Conservation (phyloP, 2,888 invertebrate genomes). For the Rhagonycha lutea region DNA sequence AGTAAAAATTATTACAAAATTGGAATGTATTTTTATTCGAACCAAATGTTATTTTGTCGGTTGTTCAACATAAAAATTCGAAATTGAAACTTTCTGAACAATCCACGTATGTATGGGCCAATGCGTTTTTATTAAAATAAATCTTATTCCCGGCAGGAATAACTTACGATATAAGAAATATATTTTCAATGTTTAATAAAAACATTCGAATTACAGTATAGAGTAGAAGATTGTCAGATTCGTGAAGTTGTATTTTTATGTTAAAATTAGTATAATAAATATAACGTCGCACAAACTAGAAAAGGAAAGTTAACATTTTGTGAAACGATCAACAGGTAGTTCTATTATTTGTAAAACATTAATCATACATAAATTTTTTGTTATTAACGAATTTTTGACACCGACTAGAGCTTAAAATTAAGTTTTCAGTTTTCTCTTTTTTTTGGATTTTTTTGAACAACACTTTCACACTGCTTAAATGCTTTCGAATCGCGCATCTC, state of each 20-base stretch:
- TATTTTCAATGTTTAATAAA: background rate
- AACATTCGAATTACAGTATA: background rate
- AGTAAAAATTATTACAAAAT: background rate
- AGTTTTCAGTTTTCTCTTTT: background rate
- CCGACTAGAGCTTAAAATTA: slow-evolving; percentile 11
- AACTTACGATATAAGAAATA: background rate
- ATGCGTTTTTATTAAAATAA: background rate
- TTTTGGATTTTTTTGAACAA: background rate
- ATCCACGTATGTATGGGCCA: background rate
- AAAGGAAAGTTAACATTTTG: slow-evolving; percentile 15
- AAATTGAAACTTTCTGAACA: background rate
- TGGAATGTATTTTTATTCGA: background rate
- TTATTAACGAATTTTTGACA: slow-evolving; percentile 4
- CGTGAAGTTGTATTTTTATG: background rate
- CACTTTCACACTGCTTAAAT: background rate
- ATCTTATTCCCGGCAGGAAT: background rate
- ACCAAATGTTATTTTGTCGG: background rate
- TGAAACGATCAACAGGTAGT: slow-evolving; percentile 22
- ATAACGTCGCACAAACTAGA: slow-evolving; percentile 5
- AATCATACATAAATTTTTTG: slow-evolving; percentile 10
- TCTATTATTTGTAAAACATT: slow-evolving; percentile 14
- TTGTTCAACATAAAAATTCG: background rate
- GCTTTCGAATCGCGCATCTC: background rate
- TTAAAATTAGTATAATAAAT: background rate
- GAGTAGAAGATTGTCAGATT: background rate